These are phyloP conservation scores for Zapus hudsonius DNA, from an alignment of 2,113 vertebrate genomes.

Conservation along the genomic window DNA sequence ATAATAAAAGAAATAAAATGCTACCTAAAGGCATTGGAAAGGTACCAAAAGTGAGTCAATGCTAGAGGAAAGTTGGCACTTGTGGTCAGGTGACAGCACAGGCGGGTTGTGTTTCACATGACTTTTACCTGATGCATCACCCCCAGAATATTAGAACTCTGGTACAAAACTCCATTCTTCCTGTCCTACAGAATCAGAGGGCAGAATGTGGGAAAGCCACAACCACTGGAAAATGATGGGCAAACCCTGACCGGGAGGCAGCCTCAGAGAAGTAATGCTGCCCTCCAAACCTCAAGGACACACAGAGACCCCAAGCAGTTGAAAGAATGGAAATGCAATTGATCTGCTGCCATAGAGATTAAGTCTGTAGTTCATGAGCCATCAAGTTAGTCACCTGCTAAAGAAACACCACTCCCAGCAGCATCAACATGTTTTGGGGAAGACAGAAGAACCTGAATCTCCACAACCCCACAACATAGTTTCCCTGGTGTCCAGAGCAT, in stretches of 20 bases:
- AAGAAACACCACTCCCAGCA: not conserved
- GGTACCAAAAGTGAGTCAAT: not conserved
- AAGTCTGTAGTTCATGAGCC: not conserved
- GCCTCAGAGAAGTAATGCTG: not conserved
- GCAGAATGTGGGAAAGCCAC: not conserved
- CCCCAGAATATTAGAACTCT: not conserved
- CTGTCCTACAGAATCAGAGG: not conserved
- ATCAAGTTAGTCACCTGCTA: not conserved
- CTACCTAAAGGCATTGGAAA: not conserved
- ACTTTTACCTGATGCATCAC: not conserved
- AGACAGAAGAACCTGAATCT: constrained; percentile 30
- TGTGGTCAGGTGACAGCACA: not conserved
- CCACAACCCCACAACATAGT: not conserved
- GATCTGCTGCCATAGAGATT: not conserved
- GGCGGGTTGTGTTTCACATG: not conserved
- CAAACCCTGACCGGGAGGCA: not conserved
- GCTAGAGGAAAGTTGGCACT: not conserved
- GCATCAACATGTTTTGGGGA: not conserved
- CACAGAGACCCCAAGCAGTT: not conserved
- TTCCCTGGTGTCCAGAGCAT: not conserved
- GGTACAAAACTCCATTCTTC: not conserved
- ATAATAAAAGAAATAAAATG: not conserved
- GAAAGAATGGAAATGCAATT: not conserved
- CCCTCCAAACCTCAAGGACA: not conserved
- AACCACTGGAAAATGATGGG: not conserved